phyloP scores from a whole-genome alignment of 2,797 vertebrate genomes.

The Myripristis jacobus region DNA sequence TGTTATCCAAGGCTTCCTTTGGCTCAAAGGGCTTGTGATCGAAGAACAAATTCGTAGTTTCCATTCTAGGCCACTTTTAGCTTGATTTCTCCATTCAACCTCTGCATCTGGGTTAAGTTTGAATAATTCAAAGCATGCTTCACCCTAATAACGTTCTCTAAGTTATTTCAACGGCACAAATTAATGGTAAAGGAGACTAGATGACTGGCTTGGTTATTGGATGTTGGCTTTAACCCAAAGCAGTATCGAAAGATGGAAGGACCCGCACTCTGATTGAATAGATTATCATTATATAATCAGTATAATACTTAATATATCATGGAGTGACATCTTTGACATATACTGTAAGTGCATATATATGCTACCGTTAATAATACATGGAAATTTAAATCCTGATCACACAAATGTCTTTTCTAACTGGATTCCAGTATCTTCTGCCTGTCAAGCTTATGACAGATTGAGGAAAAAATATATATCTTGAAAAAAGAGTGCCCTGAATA shows the following conservation, averaged over 20 bases:
- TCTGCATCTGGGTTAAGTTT: conserved; percentile 46
- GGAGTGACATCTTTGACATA: conserved; percentile 17
- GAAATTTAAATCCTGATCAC: not conserved
- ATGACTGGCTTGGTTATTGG: conserved; percentile 48
- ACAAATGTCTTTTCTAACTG: conserved; percentile 7
- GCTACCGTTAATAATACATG: conserved; percentile 17
- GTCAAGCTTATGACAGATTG: not conserved
- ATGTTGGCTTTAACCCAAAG: conserved; percentile 51
- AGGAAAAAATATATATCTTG: not conserved
- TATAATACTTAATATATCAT: conserved; percentile 43
- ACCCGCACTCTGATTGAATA: conserved; percentile 27
- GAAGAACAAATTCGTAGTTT: conserved; percentile 59
- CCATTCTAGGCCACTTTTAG: conserved; percentile 45
- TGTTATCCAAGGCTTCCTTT: conserved; percentile 64
- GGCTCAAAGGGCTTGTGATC: conserved; percentile 50
- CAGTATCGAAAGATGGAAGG: conserved; percentile 41
- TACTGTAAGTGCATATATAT: conserved; percentile 9
- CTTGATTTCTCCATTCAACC: conserved; percentile 34
- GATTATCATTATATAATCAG: conserved; percentile 43
- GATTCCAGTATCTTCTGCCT: not conserved
- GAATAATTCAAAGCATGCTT: conserved; percentile 57
- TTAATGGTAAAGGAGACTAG: conserved; percentile 44
- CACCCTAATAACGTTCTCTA: conserved; percentile 47
- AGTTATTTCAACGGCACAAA: conserved; percentile 39
- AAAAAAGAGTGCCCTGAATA: not conserved